A percentile compares a stretch with the other conserved stretches of the same genome.
Conservation (phyloP, 64 coral and sea anemone genomes). For the Platygyra sinensis region DNA sequence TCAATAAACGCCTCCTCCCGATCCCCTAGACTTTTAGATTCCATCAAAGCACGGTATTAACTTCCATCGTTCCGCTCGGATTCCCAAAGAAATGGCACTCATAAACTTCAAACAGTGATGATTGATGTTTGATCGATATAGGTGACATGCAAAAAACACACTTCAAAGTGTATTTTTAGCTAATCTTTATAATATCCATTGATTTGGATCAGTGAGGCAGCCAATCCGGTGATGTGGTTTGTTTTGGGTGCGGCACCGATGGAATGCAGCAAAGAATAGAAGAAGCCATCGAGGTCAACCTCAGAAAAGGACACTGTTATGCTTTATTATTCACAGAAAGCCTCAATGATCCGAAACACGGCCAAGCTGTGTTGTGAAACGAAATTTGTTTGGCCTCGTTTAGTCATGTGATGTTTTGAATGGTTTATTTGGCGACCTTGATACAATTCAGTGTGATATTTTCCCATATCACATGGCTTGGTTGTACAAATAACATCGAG, state of each 20-base stretch:
- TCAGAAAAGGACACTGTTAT: neutral
- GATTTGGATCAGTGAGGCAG: neutral
- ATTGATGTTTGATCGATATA: conserved; percentile 22
- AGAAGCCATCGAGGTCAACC: neutral
- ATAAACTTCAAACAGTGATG: conserved; percentile 6
- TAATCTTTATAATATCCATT: conserved; percentile 13
- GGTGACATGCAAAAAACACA: conserved; percentile 37
- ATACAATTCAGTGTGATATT: neutral
- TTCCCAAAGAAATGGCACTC: neutral
- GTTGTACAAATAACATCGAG: neutral
- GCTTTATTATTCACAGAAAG: neutral
- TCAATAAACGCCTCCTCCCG: neutral
- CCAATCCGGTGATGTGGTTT: conserved; percentile 1
- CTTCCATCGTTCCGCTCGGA: conserved; percentile 14
- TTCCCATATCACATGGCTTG: neutral
- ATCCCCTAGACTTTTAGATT: neutral
- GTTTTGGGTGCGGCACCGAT: conserved; percentile 29
- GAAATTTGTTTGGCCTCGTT: neutral
- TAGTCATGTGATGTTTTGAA: neutral
- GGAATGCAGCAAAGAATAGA: conserved; percentile 37
- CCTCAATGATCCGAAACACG: neutral
- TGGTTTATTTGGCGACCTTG: neutral
- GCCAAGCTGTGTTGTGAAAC: neutral
- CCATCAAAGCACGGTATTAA: neutral
- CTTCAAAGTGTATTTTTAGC: conserved; percentile 32